Conservation (phyloP, 2,113 vertebrate species). For the Ctenomys sociabilis region DNA sequence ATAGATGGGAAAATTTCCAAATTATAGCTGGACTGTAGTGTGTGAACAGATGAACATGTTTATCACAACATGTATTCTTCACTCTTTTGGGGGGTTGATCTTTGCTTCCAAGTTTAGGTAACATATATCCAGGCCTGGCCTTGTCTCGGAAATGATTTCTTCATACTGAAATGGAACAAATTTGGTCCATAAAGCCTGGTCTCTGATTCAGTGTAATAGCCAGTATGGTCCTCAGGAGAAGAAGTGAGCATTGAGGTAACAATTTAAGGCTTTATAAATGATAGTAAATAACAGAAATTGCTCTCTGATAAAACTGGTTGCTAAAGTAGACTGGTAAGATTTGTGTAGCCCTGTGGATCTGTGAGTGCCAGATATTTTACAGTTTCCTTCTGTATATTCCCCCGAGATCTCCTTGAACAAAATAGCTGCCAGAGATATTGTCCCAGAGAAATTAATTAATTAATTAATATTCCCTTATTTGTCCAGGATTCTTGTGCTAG, state of each 20-base stretch:
- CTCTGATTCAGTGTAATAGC: neutral
- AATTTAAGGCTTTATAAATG: neutral
- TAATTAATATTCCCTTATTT: neutral
- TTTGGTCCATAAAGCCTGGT: neutral
- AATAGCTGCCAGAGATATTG: neutral
- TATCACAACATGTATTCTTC: neutral
- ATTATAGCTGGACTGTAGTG: neutral
- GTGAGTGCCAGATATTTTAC: neutral
- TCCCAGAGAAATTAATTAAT: neutral
- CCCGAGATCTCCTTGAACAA: neutral
- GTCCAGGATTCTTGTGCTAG: neutral
- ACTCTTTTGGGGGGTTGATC: neutral
- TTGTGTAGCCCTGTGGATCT: neutral
- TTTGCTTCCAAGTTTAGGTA: neutral
- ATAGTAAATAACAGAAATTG: neutral
- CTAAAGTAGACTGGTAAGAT: slow-evolving; percentile 27
- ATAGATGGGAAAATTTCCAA: neutral
- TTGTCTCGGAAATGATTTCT: neutral
- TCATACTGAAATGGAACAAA: neutral
- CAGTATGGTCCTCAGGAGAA: neutral
- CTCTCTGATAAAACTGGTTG: neutral
- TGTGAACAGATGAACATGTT: neutral
- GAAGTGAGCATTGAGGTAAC: neutral
- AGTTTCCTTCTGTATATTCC: neutral
- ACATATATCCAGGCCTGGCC: neutral